A percentile compares a stretch with the other conserved stretches of the same genome.
Evolutionary conservation across 1,140 invertebrate species (phyloP).

Genomic region (Asobara japonica): DNA sequence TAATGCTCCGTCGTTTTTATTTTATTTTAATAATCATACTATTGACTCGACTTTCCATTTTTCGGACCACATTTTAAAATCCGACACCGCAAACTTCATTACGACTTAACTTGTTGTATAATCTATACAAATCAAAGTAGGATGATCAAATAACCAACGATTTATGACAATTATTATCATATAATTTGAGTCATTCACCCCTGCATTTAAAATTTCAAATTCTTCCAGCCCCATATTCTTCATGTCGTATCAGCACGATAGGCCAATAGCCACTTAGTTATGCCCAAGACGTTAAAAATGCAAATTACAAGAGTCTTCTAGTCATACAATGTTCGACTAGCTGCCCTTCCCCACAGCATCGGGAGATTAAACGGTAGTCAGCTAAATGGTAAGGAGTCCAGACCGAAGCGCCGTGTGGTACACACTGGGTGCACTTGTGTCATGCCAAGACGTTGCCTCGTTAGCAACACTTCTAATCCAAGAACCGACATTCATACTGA

Average conservation of each 20-base stretch:
- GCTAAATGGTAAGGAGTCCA: constrained; percentile 30
- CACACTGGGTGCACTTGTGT: constrained; percentile 24
- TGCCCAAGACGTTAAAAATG: constrained; percentile 32
- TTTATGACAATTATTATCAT: not conserved
- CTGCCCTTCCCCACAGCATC: not conserved
- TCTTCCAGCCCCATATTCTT: not conserved
- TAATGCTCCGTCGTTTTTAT: too few relatives aligned
- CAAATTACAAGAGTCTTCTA: constrained; percentile 21
- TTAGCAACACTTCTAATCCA: constrained; percentile 33
- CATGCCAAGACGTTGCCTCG: constrained; percentile 32
- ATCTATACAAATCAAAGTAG: too few relatives aligned
- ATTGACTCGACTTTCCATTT: too few relatives aligned
- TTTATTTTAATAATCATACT: too few relatives aligned
- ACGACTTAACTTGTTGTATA: too few relatives aligned
- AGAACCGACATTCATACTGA: constrained; percentile 32
- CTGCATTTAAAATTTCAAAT: not conserved
- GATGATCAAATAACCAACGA: too few relatives aligned
- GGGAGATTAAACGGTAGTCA: constrained; percentile 17
- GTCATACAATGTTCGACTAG: not conserved
- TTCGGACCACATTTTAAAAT: too few relatives aligned
- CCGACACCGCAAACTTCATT: too few relatives aligned
- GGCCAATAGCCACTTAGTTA: constrained; percentile 21
- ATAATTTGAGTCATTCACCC: not conserved
- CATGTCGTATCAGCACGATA: constrained; percentile 3
- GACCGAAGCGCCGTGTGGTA: not conserved